Evolutionary conservation across 2,113 vertebrate genomes (phyloP).

Genomic region (Pluvialis apricaria): DNA sequence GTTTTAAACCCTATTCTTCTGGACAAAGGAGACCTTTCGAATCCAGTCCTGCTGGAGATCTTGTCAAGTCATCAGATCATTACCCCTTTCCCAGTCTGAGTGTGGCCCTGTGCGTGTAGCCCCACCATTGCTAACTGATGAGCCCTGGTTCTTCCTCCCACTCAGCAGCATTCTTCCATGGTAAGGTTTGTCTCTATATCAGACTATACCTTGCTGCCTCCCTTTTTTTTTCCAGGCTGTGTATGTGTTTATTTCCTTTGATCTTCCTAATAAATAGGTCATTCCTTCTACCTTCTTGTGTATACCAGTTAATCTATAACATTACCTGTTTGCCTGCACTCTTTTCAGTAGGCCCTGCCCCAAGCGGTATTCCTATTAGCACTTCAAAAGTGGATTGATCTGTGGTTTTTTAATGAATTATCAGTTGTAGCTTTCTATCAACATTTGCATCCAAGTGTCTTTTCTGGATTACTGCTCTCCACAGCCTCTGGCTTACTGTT

Average conservation of each 20-base stretch:
- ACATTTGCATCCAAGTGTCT: neutral
- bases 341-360: neutral
- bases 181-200: neutral
- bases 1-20: neutral
- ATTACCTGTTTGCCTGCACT: conserved; percentile 1
- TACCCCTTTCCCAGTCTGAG: neutral
- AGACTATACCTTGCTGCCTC: neutral
- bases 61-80: neutral
- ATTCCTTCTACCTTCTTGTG: conserved; percentile 15
- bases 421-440: conserved; percentile 1
- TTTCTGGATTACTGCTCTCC: neutral
- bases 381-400: conserved; percentile 44
- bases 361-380: conserved; percentile 14
- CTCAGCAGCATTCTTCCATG: neutral
- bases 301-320: conserved; percentile 29
- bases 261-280: conserved; percentile 29
- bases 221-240: neutral
- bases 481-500: neutral
- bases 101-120: neutral
- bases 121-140: neutral
- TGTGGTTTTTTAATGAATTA: neutral
- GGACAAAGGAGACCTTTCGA: neutral
- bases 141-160: neutral
- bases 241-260: conserved; percentile 26
- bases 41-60: neutral